These are phyloP conservation scores for Lithophane socia DNA, from an alignment of 2,888 invertebrate species.

Conservation along the genomic window DNA sequence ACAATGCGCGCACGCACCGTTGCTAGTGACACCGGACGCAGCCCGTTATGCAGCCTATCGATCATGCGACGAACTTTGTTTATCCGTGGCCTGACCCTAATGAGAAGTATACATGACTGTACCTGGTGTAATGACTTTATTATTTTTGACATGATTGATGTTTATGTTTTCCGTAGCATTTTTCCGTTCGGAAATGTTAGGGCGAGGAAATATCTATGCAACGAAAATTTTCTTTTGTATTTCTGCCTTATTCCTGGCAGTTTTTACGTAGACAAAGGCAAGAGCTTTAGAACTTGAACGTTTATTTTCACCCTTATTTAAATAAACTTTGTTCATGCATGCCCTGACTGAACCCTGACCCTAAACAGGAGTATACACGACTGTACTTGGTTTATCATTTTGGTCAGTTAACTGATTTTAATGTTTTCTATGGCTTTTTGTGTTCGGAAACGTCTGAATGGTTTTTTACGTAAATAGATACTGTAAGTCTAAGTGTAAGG, in stretches of 20 bases:
- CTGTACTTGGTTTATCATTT: conserved; percentile 33
- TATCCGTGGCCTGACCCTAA: conserved; percentile 74
- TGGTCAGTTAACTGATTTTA: conserved; percentile 29
- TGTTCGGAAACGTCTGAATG: conserved; percentile 2
- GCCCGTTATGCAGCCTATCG: conserved; percentile 78
- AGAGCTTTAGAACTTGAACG: neutral
- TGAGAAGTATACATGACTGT: conserved; percentile 67
- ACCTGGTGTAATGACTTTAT: conserved; percentile 39
- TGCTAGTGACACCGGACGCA: conserved; percentile 74
- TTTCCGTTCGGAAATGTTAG: conserved; percentile 10
- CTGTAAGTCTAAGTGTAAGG: too few relatives aligned
- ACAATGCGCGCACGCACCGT: conserved; percentile 60
- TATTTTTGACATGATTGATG: conserved; percentile 39
- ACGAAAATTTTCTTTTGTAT: neutral
- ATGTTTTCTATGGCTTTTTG: conserved; percentile 4
- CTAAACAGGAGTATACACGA: conserved; percentile 72
- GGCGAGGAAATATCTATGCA: neutral
- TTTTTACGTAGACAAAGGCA: neutral
- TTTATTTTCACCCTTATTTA: neutral
- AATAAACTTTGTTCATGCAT: conserved; percentile 70
- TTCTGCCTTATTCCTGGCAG: neutral
- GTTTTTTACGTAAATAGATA: neutral
- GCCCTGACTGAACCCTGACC: conserved; percentile 73
- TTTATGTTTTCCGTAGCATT: conserved; percentile 3
- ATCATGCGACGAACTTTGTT: conserved; percentile 75